Conservation (phyloP, 2,888 invertebrate species). For the Argyresthia goedartella region DNA sequence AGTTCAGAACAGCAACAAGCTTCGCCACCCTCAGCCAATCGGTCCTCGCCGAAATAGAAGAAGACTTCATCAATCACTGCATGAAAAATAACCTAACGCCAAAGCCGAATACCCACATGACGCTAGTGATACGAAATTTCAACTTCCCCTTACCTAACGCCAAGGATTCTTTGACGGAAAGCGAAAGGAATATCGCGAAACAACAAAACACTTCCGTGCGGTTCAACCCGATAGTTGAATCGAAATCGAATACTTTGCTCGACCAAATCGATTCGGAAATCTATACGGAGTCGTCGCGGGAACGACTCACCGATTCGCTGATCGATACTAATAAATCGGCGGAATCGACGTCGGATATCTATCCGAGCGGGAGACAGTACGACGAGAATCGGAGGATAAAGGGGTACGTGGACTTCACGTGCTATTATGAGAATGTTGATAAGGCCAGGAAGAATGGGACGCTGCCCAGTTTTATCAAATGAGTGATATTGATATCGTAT, state of each 20-base stretch:
- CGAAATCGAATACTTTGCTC: slow-evolving; percentile 51
- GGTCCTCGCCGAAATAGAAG: slow-evolving; percentile 85
- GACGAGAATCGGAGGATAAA: slow-evolving; percentile 79
- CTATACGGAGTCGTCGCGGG: slow-evolving; percentile 21
- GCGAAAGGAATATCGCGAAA: slow-evolving; percentile 22
- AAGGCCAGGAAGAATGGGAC: slow-evolving; percentile 76
- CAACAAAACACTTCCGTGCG: slow-evolving; percentile 68
- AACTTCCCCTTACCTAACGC: slow-evolving; percentile 81
- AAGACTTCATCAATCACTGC: slow-evolving; percentile 85
- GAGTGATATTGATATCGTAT: slow-evolving; percentile 6
- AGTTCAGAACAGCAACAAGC: slow-evolving; percentile 84
- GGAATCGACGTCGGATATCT: slow-evolving; percentile 53
- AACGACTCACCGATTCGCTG: slow-evolving; percentile 20
- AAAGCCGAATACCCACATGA: slow-evolving; percentile 81
- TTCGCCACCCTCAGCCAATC: slow-evolving; percentile 87
- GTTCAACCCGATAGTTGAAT: slow-evolving; percentile 74
- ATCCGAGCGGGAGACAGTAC: slow-evolving; percentile 38
- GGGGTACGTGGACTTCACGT: slow-evolving; percentile 88
- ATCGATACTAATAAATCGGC: slow-evolving; percentile 51
- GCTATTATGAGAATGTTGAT: slow-evolving; percentile 81
- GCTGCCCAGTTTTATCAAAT: slow-evolving; percentile 73
- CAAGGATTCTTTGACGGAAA: slow-evolving; percentile 15
- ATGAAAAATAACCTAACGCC: slow-evolving; percentile 67
- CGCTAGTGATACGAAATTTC: slow-evolving; percentile 87
- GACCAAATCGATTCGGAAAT: slow-evolving; percentile 47